phyloP scores from a whole-genome alignment of 1,140 invertebrate genomes.

The Cotesia typhae region DNA sequence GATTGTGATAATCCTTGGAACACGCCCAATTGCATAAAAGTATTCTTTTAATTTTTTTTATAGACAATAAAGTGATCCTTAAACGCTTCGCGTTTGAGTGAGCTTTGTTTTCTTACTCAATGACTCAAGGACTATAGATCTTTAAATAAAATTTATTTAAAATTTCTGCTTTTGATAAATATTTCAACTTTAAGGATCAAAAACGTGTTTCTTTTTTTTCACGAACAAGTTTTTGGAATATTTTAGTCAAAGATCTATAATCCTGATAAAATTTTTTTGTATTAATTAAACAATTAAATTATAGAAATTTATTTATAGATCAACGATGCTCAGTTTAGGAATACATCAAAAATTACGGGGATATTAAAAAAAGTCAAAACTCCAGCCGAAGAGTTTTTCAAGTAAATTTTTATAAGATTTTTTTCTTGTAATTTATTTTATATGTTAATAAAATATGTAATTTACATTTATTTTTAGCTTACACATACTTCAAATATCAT shows the following conservation, averaged over 20 bases:
- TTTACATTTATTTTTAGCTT: conserved; percentile 65
- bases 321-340: conserved; percentile 45
- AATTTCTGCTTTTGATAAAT: no score
- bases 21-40: conserved; percentile 75
- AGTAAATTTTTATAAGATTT: conserved; percentile 69
- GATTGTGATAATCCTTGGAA: conserved; percentile 91
- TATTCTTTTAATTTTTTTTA: conserved; percentile 45
- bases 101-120: no score
- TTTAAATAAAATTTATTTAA: no score
- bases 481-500: conserved; percentile 74
- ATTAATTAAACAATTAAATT: not conserved
- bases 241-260: no score
- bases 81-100: no score
- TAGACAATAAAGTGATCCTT: no score
- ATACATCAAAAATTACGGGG: conserved; percentile 49
- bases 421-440: conserved; percentile 19
- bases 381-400: conserved; percentile 86
- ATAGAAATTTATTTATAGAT: conserved; percentile 31
- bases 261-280: no score
- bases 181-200: no score
- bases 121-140: no score
- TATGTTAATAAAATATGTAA: not conserved
- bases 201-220: no score
- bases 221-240: no score
- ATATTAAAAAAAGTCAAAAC: conserved; percentile 65